A percentile compares a stretch with the other conserved stretches of the same genome.
phyloP scores from a whole-genome alignment of 2,113 vertebrate genomes.

The Pteronura brasiliensis region DNA sequence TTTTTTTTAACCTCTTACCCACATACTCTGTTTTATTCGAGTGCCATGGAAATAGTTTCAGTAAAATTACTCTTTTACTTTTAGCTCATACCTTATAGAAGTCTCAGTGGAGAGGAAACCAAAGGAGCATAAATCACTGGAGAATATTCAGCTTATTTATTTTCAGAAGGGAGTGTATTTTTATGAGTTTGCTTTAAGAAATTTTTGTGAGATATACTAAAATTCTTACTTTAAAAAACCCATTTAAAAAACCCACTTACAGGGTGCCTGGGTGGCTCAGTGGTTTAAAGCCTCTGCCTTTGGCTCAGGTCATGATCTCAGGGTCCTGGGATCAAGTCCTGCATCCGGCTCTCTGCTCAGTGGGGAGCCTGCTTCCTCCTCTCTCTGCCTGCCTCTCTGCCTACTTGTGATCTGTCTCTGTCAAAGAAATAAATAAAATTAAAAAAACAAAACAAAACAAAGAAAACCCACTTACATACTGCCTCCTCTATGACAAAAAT shows the following conservation, averaged over 20 bases:
- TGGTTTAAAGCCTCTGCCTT: too few species aligned
- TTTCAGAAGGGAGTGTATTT: neutral
- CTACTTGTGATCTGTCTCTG: too few species aligned
- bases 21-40: neutral
- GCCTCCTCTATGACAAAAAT: neutral
- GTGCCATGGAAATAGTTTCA: neutral
- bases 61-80: neutral
- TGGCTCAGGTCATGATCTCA: too few species aligned
- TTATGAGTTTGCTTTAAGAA: conserved; percentile 14
- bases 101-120: neutral
- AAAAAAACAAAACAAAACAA: too few species aligned
- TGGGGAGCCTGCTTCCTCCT: too few species aligned
- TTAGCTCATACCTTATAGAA: neutral
- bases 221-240: neutral
- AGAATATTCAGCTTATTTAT: neutral
- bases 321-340: too few species aligned
- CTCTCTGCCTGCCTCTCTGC: too few species aligned
- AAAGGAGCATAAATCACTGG: neutral
- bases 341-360: too few species aligned
- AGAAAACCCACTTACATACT: neutral
- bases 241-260: neutral
- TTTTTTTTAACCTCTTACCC: neutral
- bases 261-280: too few species aligned
- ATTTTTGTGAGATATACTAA: neutral
- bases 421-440: too few species aligned